These are phyloP conservation scores for Clarias laeviceps DNA, from an alignment of 2,797 vertebrate genomes.

Conservation along the genomic window DNA sequence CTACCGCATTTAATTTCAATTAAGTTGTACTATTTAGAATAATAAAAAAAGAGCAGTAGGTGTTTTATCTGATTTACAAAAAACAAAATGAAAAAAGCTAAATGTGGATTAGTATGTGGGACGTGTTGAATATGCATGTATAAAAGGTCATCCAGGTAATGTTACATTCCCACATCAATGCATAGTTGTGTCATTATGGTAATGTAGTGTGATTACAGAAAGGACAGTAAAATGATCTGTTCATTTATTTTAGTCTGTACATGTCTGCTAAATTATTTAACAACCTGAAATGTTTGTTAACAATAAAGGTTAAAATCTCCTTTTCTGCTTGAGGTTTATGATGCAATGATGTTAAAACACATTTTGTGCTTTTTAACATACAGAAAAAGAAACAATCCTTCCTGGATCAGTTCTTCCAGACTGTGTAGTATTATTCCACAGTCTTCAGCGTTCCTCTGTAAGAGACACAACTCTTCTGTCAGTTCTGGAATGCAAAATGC, in stretches of 20 bases:
- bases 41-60: neutral
- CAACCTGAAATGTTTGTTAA: neutral
- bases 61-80: neutral
- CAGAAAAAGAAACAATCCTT: constrained; percentile 1
- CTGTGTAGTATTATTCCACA: neutral
- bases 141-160: neutral
- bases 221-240: neutral
- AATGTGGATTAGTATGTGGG: neutral
- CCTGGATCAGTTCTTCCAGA: neutral
- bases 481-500: constrained; percentile 10
- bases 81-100: neutral
- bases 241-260: neutral
- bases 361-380: constrained; percentile 7
- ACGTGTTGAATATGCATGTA: neutral
- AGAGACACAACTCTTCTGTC: neutral
- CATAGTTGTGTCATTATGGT: neutral
- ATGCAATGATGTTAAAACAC: too few relatives aligned
- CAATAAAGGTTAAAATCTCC: neutral
- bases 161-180: neutral
- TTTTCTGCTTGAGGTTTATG: neutral
- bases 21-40: neutral
- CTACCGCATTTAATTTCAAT: neutral
- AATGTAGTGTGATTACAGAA: constrained; percentile 4
- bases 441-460: neutral
- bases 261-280: neutral